Evolutionary conservation across 2,797 vertebrate genomes (phyloP), one percentile per base, ranked within the genome.

Genomic region (Graptemys geographica): DNA sequence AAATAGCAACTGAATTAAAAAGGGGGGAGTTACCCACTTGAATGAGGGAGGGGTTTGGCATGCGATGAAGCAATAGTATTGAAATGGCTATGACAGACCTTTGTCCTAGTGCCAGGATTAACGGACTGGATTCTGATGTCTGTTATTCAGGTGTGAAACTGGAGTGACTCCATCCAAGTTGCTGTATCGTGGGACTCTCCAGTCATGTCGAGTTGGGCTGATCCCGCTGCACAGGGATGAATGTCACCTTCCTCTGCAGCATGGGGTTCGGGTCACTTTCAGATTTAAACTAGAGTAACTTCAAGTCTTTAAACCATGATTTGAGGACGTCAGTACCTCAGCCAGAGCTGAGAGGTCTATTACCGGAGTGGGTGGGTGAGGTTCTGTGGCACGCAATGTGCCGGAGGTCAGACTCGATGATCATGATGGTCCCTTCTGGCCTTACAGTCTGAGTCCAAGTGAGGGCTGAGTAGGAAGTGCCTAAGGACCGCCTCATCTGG

Each of bases 11-110:
- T 0, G 0, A 41, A 33, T n/a, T n/a, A 82, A 57, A 57, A 56
- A 55, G 79, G 13, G 13, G 3, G 51, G 28, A 87, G 78, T 57
- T 23, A 65, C 16, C 51, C 0, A 2, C 28, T 0, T 3, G 69
- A 3, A 0, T 0, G 31, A 41, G 21, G 65, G 41, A 0, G 18
- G 65, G 57, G 56, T 18, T 25, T 0, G 12, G 53, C 4, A 4
- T n/a, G 6, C 2, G 8, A 21, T 21, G 33, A 57, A 57, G 56
- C 56, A 57, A 57, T 28, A 57, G 5, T 28, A 57, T 12, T 57
- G 56, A 28, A 28, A 57, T 37, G 65, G n/a, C 16, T 8, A 4
- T 69, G 65, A 69, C 18, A 37, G 8, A 16, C 62, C 62, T 41
- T 19, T 21, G 21, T 37, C 37, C 69, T 37, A 3, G 37, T 23